A percentile compares a stretch with the other conserved stretches of the same genome.
Evolutionary conservation across 92 coral and sea anemone genomes (phyloP).

Genomic region (Phenganax stokvisi): DNA sequence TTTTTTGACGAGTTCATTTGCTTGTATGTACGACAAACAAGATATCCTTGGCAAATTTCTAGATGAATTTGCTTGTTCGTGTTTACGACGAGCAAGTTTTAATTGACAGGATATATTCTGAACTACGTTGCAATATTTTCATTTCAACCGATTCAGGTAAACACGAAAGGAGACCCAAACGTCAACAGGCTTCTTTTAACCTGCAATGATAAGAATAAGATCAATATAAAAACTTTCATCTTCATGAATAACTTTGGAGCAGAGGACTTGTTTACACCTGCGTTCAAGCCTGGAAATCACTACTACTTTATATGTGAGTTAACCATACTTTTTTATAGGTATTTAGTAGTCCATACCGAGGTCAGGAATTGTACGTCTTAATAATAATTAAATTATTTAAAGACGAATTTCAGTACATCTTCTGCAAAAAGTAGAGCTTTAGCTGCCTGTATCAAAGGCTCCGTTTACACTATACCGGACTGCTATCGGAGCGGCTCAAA

Average conservation of each 20-base stretch:
- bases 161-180: not conserved
- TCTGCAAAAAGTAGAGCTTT: not conserved
- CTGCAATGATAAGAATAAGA: not conserved
- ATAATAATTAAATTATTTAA: no score
- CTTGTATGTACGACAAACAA: no score
- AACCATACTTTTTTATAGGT: not conserved
- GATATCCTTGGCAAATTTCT: no score
- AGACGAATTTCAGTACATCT: not conserved
- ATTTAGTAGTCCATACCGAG: no score
- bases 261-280: not conserved
- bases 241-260: not conserved
- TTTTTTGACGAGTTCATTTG: no score
- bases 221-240: not conserved
- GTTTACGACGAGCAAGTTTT: no score
- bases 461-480: no score
- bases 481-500: no score
- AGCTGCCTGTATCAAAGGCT: not conserved
- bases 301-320: constrained; percentile 27
- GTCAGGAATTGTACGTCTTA: no score
- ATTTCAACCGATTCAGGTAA: not conserved
- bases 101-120: no score
- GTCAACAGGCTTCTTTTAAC: not conserved
- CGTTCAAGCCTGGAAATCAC: not conserved
- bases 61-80: no score
- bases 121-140: not conserved